phyloP scores from a whole-genome alignment of 2,888 invertebrate genomes.

The Scaptomyza tumidula region DNA sequence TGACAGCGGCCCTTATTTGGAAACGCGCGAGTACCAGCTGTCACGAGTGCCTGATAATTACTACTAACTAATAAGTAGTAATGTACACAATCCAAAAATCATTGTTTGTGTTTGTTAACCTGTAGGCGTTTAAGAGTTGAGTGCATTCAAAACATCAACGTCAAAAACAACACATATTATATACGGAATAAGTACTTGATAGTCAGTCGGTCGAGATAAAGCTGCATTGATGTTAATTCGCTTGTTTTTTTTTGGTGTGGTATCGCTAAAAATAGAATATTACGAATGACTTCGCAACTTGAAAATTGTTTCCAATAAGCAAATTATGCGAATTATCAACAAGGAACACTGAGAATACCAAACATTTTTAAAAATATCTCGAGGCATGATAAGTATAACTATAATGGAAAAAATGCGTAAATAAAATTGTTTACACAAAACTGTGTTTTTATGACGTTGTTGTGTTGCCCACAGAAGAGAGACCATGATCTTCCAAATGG shows the following conservation, averaged over 20 bases:
- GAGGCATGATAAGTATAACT: background rate
- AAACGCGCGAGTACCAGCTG: conserved; percentile 33
- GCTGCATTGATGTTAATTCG: conserved; percentile 49
- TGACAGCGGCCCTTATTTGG: conserved; percentile 68
- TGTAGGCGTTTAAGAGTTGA: conserved; percentile 43
- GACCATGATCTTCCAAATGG: conserved; percentile 41
- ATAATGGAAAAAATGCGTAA: conserved; percentile 44
- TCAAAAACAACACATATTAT: conserved; percentile 28
- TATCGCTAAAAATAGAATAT: conserved; percentile 61
- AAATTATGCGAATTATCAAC: conserved; percentile 63
- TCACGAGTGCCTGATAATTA: conserved; percentile 60
- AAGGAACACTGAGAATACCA: conserved; percentile 40
- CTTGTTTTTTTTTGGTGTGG: background rate
- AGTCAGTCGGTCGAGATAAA: conserved; percentile 13
- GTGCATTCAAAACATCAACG: conserved; percentile 58
- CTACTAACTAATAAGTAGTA: conserved; percentile 42
- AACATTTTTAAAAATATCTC: conserved; percentile 27
- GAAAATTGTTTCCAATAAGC: conserved; percentile 59
- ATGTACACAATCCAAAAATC: conserved; percentile 36
- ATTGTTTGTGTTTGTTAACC: conserved; percentile 12
- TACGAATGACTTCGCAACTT: conserved; percentile 56
- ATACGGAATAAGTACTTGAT: conserved; percentile 24
- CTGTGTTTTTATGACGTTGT: conserved; percentile 38
- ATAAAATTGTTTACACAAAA: conserved; percentile 39
- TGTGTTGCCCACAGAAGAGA: conserved; percentile 19